phyloP scores from a whole-genome alignment of 2,888 invertebrate genomes.

The Lasiommata megera region DNA sequence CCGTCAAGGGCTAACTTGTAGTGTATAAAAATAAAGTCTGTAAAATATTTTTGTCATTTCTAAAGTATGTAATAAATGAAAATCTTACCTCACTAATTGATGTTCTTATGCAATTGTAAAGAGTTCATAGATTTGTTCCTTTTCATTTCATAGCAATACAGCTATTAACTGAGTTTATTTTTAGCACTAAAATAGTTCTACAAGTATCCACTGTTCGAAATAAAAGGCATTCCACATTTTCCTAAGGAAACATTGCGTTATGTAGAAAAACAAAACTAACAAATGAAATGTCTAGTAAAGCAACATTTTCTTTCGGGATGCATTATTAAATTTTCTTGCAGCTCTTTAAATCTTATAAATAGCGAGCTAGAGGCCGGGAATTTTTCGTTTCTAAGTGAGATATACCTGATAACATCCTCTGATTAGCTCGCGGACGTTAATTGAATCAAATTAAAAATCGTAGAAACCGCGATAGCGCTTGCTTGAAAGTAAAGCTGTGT shows the following conservation, averaged over 20 bases:
- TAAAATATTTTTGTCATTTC: too few species aligned
- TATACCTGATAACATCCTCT: background rate
- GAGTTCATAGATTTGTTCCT: too few species aligned
- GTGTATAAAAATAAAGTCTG: too few species aligned
- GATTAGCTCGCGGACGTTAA: background rate
- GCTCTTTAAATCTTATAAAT: background rate
- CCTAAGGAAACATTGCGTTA: background rate
- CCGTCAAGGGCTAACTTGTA: too few species aligned
- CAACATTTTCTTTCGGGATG: background rate
- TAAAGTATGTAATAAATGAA: too few species aligned
- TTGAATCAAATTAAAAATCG: conserved; percentile 1
- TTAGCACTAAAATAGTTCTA: too few species aligned
- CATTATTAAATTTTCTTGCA: background rate
- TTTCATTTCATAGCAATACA: too few species aligned
- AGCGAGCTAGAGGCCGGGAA: background rate
- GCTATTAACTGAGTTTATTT: too few species aligned
- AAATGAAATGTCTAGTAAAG: background rate
- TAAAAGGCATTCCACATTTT: background rate
- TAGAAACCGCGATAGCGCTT: background rate
- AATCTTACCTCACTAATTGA: too few species aligned
- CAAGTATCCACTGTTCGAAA: background rate
- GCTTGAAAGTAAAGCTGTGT: background rate
- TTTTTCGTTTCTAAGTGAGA: background rate
- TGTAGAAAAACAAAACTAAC: background rate
- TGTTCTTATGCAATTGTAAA: too few species aligned